phyloP scores from a whole-genome alignment of 2,797 vertebrate species.

The Perodicticus potto region DNA sequence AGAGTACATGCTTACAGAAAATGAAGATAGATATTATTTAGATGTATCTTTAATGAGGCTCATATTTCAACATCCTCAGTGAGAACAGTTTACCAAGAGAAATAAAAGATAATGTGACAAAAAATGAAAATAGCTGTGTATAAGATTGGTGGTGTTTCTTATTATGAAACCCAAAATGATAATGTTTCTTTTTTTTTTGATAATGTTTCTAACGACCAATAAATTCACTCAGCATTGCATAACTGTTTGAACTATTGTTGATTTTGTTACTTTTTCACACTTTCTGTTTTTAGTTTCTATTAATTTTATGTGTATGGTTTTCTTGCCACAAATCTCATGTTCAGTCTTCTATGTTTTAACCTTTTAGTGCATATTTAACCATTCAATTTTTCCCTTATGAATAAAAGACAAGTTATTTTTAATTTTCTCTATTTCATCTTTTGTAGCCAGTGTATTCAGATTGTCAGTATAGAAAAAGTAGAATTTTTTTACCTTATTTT shows the following conservation, averaged over 20 bases:
- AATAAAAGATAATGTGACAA: not conserved
- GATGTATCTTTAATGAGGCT: not conserved
- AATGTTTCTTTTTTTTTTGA: not conserved
- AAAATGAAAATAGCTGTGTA: not conserved
- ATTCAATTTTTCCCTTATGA: not conserved
- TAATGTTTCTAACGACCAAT: not conserved
- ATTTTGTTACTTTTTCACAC: not conserved
- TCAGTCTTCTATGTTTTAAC: not conserved
- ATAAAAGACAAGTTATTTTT: not conserved
- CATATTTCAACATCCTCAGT: not conserved
- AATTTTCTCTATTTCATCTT: not conserved
- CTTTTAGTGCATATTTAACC: not conserved
- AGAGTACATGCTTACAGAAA: not conserved
- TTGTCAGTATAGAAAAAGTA: not conserved
- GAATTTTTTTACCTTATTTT: not conserved
- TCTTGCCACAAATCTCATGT: not conserved
- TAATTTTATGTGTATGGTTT: not conserved
- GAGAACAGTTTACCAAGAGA: not conserved
- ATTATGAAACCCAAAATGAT: not conserved
- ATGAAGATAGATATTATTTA: not conserved
- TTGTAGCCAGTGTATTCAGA: not conserved
- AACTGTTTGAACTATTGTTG: not conserved
- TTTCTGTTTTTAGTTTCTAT: not conserved
- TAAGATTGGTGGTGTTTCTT: not conserved
- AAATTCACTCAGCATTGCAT: too few species aligned